Evolutionary conservation across 2,113 vertebrate genomes (phyloP), one percentile per base, ranked within the genome.

Genomic region (Kryptolebias marmoratus): DNA sequence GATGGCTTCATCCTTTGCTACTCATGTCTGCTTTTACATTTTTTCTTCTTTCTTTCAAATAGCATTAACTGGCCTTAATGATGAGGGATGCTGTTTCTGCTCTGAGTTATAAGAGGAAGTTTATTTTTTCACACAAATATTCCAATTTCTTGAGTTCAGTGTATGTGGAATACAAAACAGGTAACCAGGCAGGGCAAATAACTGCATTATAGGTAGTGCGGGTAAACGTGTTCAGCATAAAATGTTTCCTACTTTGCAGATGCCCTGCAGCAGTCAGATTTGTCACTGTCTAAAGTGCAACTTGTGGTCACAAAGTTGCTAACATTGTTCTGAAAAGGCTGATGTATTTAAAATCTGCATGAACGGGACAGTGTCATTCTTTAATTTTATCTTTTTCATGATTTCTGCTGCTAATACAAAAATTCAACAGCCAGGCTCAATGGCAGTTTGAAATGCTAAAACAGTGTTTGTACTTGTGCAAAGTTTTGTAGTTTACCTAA

Each of bases 91-190:
- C 14, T 55, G 36, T 28, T 47, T 28, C 11, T 39, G 63, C 18
- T 48, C 44, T 15, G 66, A 63, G 58, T 58, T 57, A 78, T 30
- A 3, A 56, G 32, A 56, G n/a, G 16, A 7, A 14, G 31, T 70
- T 16, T 36, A 36, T 42, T 55, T 14, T 56, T 52, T 14, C 30
- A 47, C 30, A 48, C 28, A 65, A 22, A 44, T 49, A 67, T 61
- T 27, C 30, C 27, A 16, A 32, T 55, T 7, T 9, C 49, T 62
- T 16, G 64, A 13, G 57, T 50, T 48, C 22, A 50, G 49, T 16
- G 64, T 49, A 32, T 47, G 49, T 32, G 52, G 32, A 68, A 61
- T 68, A 66, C 15, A 62, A 56, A 69, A 45, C 42, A 59, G 53
- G 42, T 31, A 4, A 3, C 10, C 50, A 58, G 15, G 48, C 8